Evolutionary conservation across 2,888 invertebrate genomes (phyloP), one percentile per base, ranked within the genome.

Genomic region (Carpatolechia fugitivella): DNA sequence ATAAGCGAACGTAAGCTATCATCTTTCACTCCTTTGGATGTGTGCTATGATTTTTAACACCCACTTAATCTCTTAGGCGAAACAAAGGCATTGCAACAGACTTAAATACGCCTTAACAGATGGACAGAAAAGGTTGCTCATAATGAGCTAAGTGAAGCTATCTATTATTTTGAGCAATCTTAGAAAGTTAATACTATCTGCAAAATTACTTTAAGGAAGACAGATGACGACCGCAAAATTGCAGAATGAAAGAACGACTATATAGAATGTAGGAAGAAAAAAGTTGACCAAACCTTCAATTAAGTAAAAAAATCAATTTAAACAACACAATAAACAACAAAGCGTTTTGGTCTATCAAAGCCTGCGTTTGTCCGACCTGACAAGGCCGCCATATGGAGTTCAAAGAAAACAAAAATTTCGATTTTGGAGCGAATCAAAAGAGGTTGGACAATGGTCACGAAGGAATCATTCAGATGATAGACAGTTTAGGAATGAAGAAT

Each of bases 371-470:
- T 76, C 77, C 78, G 72, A 75, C 66, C 69, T 81, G 82, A 78
- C 79, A 67, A 80, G 81, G 69, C 66, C 62, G 63, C 70, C 70
- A 61, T 78, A 81, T 78, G 68, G 73, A 59, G 64, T 59, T 64
- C 64, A 65, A 66, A 70, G 61, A 70, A 69, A 76, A 76, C 78
- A 78, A 76, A 74, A 69, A 74, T 73, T 71, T 74, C 62, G 66
- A 62, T 70, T 66, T 71, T 73, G 69, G 70, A 70, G 69, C 65
- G 64, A 82, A 89, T 89, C 89, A 85, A 89, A 89, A 80, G 85
- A 70, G 57, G 69, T 87, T 83, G 90, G 90, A 90, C 89, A 90
- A 90, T 88, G 89, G 89, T 90, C 89, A 88, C 76, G 82, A 74
- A 74, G 68, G 69, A 74, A 78, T 78, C 78, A 69, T 72, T 79